Percentiles rank a stretch among this genome's conserved stretches.
Conservation (phyloP, 1,140 invertebrate genomes). For the Drosophila baimaii region DNA sequence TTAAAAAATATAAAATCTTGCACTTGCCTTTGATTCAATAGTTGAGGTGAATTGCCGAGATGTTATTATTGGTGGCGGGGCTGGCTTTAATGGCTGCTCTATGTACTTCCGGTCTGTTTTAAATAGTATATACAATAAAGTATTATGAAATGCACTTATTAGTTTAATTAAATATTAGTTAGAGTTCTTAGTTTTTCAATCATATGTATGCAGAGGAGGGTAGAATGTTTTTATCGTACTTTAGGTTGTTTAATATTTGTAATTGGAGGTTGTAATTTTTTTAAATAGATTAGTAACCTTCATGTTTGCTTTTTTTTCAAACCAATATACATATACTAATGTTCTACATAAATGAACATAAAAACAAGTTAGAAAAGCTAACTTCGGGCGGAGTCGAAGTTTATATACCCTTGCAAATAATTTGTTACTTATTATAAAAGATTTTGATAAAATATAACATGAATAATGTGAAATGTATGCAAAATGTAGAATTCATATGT, state of each 20-base stretch:
- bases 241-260: not conserved
- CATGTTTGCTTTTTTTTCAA: not conserved
- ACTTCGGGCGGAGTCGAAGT: too few relatives aligned
- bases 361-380: too few relatives aligned
- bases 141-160: not conserved
- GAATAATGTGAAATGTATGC: too few relatives aligned
- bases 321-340: too few relatives aligned
- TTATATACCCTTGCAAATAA: too few relatives aligned
- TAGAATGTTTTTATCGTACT: not conserved
- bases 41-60: slow-evolving; percentile 84
- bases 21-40: slow-evolving; percentile 32
- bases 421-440: too few relatives aligned
- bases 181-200: not conserved
- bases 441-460: too few relatives aligned
- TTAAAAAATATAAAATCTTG: not conserved
- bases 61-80: slow-evolving; percentile 89
- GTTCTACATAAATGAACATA: too few relatives aligned
- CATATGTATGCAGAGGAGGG: not conserved
- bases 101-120: slow-evolving; percentile 90
- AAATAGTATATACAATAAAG: not conserved
- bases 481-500: too few relatives aligned
- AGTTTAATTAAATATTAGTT: not conserved
- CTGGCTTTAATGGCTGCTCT: slow-evolving; percentile 91
- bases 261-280: not conserved
- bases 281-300: not conserved